Conservation (phyloP, 2,113 vertebrate species). For the Chlamydotis undulata region DNA sequence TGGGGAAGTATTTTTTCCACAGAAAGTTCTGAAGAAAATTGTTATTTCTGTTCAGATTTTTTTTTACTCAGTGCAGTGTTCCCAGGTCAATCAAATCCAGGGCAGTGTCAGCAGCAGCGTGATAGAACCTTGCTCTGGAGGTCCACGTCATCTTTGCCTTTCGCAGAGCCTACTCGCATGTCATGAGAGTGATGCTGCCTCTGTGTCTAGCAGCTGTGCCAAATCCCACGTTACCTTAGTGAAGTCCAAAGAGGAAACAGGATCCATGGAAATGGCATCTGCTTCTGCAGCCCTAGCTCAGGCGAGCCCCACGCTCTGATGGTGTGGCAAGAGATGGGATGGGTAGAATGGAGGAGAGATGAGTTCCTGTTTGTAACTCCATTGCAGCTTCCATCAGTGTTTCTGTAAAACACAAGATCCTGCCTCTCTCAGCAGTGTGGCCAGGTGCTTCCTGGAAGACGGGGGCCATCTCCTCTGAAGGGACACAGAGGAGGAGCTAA, state of each 20-base stretch:
- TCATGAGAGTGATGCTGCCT: background rate
- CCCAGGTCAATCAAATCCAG: background rate
- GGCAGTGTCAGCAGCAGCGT: background rate
- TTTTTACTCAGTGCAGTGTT: background rate
- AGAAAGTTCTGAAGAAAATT: background rate
- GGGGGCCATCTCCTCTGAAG: background rate
- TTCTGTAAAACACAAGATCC: background rate
- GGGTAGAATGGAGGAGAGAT: background rate
- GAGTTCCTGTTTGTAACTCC: background rate
- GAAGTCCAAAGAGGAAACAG: background rate
- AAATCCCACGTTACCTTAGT: background rate
- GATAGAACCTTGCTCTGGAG: background rate
- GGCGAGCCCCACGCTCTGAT: background rate
- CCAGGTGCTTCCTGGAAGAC: background rate
- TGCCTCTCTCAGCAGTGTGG: background rate
- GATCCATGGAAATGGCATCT: background rate
- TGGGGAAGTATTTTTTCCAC: background rate
- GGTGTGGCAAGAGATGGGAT: background rate
- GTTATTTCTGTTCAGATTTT: background rate
- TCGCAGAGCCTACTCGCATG: rapidly evolving
- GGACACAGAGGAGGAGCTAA: background rate
- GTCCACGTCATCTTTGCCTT: background rate
- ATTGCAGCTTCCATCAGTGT: background rate
- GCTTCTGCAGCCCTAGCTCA: background rate
- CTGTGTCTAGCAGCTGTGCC: background rate